These are phyloP conservation scores for Galbula dea DNA, from an alignment of 2,113 vertebrate genomes.

Conservation along the genomic window DNA sequence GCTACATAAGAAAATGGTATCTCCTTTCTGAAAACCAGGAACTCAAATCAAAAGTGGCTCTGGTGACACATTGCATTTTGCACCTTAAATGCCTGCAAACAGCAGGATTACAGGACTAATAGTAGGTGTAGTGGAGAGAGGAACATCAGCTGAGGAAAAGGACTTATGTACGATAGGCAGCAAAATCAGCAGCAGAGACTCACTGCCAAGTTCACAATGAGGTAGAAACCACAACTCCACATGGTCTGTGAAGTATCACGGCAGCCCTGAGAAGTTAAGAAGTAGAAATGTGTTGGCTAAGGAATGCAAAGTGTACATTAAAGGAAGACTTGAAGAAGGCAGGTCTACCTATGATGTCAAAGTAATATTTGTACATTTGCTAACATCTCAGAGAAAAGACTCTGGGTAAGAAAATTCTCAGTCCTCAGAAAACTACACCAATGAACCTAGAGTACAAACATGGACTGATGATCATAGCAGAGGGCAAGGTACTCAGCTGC, in stretches of 20 bases:
- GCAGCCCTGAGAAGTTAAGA: neutral
- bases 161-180: neutral
- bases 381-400: neutral
- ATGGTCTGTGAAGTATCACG: accelerated
- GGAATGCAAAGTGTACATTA: neutral
- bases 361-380: neutral
- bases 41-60: neutral
- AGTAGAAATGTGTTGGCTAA: neutral
- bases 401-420: neutral
- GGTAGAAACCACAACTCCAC: neutral
- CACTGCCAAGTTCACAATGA: neutral
- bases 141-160: neutral
- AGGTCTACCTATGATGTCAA: neutral
- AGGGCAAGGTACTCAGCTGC: neutral
- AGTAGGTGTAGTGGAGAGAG: neutral
- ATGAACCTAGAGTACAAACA: neutral
- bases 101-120: neutral
- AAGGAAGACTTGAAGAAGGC: neutral
- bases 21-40: neutral
- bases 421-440: neutral
- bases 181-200: neutral
- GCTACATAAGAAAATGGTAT: neutral
- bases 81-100: neutral
- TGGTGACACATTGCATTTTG: neutral
- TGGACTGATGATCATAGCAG: neutral